Evolutionary conservation across 2,113 vertebrate genomes (phyloP).

Genomic region (Callaeas wilsoni): DNA sequence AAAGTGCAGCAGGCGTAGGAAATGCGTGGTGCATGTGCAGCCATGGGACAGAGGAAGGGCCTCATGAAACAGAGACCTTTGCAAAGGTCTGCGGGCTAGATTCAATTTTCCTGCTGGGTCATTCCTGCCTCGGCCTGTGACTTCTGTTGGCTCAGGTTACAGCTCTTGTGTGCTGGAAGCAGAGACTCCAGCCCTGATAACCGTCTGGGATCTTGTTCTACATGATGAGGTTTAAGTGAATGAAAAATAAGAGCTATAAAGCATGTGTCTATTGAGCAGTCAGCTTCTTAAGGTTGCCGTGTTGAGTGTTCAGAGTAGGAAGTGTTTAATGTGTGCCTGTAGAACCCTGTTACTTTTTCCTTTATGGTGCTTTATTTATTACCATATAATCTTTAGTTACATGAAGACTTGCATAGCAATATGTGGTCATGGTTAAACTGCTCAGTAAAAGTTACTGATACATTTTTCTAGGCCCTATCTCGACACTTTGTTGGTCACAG

Average conservation of each 20-base stretch:
- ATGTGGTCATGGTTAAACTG: background rate
- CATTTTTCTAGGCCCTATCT: background rate
- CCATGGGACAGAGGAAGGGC: background rate
- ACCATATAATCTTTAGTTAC: background rate
- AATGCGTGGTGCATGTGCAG: background rate
- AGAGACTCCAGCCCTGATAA: background rate
- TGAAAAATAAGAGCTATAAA: slow-evolving; percentile 1
- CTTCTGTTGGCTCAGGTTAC: slow-evolving; percentile 33
- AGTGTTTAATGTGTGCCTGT: background rate
- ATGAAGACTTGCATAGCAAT: background rate
- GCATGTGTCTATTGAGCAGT: background rate
- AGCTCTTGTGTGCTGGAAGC: background rate
- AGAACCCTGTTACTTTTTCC: background rate
- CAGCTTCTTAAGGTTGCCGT: background rate
- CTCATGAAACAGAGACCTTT: background rate
- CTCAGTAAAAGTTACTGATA: background rate
- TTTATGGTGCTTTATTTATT: background rate
- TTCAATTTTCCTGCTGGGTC: slow-evolving; percentile 49
- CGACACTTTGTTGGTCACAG: background rate
- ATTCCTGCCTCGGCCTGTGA: slow-evolving; percentile 37
- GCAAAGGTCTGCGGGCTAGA: background rate
- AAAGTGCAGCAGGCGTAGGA: background rate
- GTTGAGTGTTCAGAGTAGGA: background rate
- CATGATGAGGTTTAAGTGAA: background rate
- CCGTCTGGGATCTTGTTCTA: background rate